Conservation (phyloP, 2,888 invertebrate genomes). For the Diachrysia chrysitis region DNA sequence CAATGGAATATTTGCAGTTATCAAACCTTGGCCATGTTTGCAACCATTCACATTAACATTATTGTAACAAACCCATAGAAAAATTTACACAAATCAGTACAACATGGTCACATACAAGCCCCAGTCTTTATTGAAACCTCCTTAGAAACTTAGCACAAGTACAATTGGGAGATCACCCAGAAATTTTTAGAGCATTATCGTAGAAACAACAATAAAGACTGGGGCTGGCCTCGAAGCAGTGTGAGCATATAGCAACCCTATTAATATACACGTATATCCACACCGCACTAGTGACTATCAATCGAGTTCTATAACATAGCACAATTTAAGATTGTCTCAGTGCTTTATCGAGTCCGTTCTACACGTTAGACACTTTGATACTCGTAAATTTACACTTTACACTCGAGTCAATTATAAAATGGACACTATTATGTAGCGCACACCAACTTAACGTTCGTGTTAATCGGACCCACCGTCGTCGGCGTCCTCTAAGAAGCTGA, state of each 20-base stretch:
- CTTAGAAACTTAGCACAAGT: constrained; percentile 46
- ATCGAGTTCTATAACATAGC: constrained; percentile 82
- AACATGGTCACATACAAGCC: constrained; percentile 80
- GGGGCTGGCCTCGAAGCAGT: constrained; percentile 81
- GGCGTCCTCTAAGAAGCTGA: constrained; percentile 92
- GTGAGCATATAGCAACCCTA: constrained; percentile 79
- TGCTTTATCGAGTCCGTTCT: constrained; percentile 71
- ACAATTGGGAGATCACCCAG: constrained; percentile 30
- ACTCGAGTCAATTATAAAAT: constrained; percentile 80
- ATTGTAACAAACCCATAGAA: constrained; percentile 86
- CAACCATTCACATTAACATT: constrained; percentile 71
- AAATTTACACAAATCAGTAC: constrained; percentile 88
- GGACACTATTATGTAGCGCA: constrained; percentile 74
- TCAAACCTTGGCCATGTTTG: constrained; percentile 62
- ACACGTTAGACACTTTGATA: constrained; percentile 79
- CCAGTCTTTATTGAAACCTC: constrained; percentile 76
- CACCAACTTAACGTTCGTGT: constrained; percentile 62
- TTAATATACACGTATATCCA: constrained; percentile 76
- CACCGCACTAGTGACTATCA: constrained; percentile 80
- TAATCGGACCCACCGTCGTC: constrained; percentile 88
- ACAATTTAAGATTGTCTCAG: constrained; percentile 79
- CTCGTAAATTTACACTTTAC: constrained; percentile 87
- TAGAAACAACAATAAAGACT: constrained; percentile 72
- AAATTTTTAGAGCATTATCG: constrained; percentile 32
- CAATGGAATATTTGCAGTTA: constrained; percentile 65